Base-by-base conservation (phyloP, 2,113 vertebrate species). In the Phaethon lepturus region DNA sequence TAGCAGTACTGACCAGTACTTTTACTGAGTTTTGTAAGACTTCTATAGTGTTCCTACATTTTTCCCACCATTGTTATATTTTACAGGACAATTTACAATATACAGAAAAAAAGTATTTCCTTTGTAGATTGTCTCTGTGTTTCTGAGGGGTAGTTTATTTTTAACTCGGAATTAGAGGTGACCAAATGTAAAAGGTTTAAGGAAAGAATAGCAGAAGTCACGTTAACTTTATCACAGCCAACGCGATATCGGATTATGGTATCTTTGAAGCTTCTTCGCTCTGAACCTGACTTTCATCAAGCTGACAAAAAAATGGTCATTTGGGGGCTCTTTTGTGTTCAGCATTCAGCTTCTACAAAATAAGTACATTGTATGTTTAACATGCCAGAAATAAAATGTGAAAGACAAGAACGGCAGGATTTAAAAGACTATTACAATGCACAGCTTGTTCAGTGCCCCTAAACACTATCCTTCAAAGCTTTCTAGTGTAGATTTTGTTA, bases 21-120 rank as follows among this genome's bases (percentile, higher is more conserved):
- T 96, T 75, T 88, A 80, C 95, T 91, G 90, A 95, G 67, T 91
- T 96, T 94, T 96, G 53, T 94, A 92, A 88, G 64, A 66, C 67
- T 85, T 94, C 75, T 93, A n/a, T 91, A 94, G 78, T 67, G 67
- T 91, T 95, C 71, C 83, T 95, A 49, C 25, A 4, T 97, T 98
- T 98, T 98, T 98, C 98, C 98, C 98, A 98, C 97, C 98, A 98
- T 98, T 98, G 98, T 98, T 98, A 96, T 95, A 89, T 98, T 98
- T 98, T 97, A 97, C 95, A 98, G 95, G 93, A 98, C 98, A 98
- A 98, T 98, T 98, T 98, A 98, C 98, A 98, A 98, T 98, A 97
- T 90, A 90, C 68, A 96, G 53, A 88, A 96, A 77, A 85, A 97
- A 88, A 95, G 72, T 93, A 97, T 98, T 98, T 98, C 98, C 98